Evolutionary conservation across 2,113 vertebrate species (phyloP).

Genomic region (Pseudorasbora parva): DNA sequence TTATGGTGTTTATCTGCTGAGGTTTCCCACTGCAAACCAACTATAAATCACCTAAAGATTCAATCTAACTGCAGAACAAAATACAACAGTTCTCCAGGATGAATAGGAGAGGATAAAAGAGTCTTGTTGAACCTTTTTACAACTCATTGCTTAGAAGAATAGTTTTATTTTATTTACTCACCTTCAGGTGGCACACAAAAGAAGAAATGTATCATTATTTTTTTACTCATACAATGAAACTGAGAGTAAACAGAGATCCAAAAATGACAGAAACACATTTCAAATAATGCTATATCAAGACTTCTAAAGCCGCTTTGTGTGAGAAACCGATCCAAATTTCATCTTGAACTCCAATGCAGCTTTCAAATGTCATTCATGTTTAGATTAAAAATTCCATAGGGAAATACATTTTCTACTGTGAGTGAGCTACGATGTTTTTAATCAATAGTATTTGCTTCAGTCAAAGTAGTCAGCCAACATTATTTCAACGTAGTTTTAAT

Average conservation of each 20-base stretch:
- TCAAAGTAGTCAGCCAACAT: no score
- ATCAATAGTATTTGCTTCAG: no score
- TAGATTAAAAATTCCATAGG: not conserved
- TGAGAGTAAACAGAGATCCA: no score
- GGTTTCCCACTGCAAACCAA: slow-evolving; percentile 56
- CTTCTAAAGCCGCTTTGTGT: not conserved
- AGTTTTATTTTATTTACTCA: slow-evolving; percentile 8
- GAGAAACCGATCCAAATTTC: not conserved
- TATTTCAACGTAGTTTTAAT: no score
- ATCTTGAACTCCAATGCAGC: not conserved
- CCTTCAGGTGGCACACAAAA: not conserved
- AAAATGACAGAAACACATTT: not conserved
- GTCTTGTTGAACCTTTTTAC: not conserved
- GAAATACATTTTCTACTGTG: no score
- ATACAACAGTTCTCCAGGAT: slow-evolving; percentile 41
- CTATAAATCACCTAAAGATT: slow-evolving; percentile 68
- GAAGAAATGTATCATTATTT: not conserved
- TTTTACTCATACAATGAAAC: slow-evolving; percentile 10
- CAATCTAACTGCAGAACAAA: slow-evolving; percentile 54
- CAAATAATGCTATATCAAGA: not conserved
- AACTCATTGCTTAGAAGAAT: not conserved
- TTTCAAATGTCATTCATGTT: not conserved
- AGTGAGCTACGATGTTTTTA: no score
- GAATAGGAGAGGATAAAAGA: slow-evolving; percentile 9
- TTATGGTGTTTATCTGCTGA: slow-evolving; percentile 62